Evolutionary conservation across 1,140 invertebrate species (phyloP).

Genomic region (Kradibia gibbosae): DNA sequence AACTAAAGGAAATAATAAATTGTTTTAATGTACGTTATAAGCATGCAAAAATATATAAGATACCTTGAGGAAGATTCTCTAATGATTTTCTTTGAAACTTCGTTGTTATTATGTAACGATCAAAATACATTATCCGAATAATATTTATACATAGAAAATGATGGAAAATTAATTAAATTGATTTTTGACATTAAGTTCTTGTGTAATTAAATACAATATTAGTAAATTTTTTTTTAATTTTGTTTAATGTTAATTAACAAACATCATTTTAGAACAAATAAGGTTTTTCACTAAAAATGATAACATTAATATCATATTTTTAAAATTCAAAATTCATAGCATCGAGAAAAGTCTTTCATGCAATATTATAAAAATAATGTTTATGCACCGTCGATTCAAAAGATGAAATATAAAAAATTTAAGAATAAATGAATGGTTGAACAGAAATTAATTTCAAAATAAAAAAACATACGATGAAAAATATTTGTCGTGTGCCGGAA

Average conservation of each 20-base stretch:
- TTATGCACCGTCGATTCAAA: neutral
- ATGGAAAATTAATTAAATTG: too few species aligned
- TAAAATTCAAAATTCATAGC: neutral
- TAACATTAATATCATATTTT: neutral
- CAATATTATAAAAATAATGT: neutral
- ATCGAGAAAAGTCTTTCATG: neutral
- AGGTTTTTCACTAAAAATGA: too few species aligned
- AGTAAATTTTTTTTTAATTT: too few species aligned
- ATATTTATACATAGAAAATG: too few species aligned
- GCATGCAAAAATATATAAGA: neutral
- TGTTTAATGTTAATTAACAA: too few species aligned
- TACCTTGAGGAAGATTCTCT: neutral
- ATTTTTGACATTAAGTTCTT: too few species aligned
- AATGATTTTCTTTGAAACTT: neutral
- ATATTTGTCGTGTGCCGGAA: neutral
- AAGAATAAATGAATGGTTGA: neutral
- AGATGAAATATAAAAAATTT: neutral
- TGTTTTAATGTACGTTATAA: neutral
- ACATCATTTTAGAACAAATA: too few species aligned
- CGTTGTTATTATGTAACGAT: neutral
- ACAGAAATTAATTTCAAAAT: constrained; percentile 8
- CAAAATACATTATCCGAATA: neutral
- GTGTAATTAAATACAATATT: too few species aligned
- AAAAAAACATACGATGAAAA: neutral
- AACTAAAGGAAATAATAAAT: constrained; percentile 52